phyloP scores from a whole-genome alignment of 2,113 vertebrate species.

The Marmota flaviventris region DNA sequence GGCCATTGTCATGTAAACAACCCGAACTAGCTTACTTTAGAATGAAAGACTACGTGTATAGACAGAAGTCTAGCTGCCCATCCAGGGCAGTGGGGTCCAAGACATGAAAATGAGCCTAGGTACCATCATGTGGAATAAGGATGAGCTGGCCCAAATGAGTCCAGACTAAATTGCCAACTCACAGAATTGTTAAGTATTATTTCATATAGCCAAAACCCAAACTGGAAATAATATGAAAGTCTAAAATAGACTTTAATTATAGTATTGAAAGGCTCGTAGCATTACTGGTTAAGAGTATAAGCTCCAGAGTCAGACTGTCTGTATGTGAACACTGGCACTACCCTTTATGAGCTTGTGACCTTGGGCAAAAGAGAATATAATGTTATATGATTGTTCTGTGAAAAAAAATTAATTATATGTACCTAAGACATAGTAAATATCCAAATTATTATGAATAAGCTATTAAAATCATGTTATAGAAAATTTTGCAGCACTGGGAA shows the following conservation, averaged over 20 bases:
- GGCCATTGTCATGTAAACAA: background rate
- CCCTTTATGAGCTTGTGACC: background rate
- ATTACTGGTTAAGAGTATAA: background rate
- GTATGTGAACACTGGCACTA: background rate
- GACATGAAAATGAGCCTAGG: background rate
- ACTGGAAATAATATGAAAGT: background rate
- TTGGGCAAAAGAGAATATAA: background rate
- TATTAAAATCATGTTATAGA: conserved; percentile 41
- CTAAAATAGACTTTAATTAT: background rate
- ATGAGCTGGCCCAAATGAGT: background rate
- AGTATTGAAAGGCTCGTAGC: background rate
- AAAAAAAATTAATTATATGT: background rate
- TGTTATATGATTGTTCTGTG: background rate
- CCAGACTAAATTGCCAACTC: background rate
- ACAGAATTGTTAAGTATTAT: background rate
- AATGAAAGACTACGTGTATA: background rate
- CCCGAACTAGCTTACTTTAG: background rate
- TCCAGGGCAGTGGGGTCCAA: background rate
- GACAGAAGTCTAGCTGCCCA: background rate
- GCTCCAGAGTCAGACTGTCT: background rate
- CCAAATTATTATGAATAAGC: background rate
- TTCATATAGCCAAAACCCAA: conserved; percentile 23
- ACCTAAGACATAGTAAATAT: background rate
- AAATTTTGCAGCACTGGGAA: background rate
- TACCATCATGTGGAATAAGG: background rate